phyloP scores from a whole-genome alignment of 2,113 vertebrate species.

The Andinoacara biseriatus region DNA sequence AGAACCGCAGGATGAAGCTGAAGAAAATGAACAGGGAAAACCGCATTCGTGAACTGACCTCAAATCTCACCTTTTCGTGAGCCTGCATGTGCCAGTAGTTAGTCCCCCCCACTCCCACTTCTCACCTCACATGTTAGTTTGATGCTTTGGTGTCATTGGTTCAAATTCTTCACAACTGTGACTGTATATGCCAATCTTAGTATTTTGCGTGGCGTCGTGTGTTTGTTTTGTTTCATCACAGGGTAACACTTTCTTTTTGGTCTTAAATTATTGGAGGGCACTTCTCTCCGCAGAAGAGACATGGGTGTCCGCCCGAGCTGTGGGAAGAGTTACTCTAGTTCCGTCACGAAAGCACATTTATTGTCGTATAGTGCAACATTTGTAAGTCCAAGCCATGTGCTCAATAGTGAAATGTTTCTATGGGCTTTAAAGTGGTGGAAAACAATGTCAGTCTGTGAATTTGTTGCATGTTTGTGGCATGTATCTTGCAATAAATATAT shows the following conservation, averaged over 20 bases:
- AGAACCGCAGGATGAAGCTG: conserved; percentile 99
- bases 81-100: conserved; percentile 40
- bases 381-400: conserved; percentile 60
- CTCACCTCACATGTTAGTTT: conserved; percentile 27
- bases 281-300: conserved; percentile 31
- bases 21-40: conserved; percentile 99
- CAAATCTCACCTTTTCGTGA: conserved; percentile 99
- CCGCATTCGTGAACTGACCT: conserved; percentile 98
- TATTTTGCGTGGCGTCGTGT: conserved; percentile 69
- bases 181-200: conserved; percentile 79
- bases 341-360: conserved; percentile 75
- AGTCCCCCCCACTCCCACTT: background rate
- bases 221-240: conserved; percentile 73
- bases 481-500: conserved; percentile 96
- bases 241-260: conserved; percentile 73
- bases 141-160: conserved; percentile 81
- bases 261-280: conserved; percentile 77
- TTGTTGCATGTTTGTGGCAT: conserved; percentile 96
- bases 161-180: conserved; percentile 88
- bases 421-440: conserved; percentile 59
- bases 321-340: conserved; percentile 36
- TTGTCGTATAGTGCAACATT: conserved; percentile 63
- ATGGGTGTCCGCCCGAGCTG: conserved; percentile 49
- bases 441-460: conserved; percentile 75
- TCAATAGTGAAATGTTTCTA: conserved; percentile 64